Base-by-base conservation (phyloP, 2,888 invertebrate genomes). In the Dryobota labecula region DNA sequence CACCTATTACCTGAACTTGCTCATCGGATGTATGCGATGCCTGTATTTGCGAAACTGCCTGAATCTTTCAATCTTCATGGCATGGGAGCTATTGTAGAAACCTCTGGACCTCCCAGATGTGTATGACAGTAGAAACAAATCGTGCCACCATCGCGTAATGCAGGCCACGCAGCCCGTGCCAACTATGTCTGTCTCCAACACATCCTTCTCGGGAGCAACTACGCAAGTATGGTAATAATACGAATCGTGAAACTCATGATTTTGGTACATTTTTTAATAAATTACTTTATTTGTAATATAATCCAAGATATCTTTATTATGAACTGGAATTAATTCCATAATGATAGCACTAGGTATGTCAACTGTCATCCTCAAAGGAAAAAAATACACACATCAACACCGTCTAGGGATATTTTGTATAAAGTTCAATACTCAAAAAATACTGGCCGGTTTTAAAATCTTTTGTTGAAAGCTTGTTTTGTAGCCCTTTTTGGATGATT, bases 1-100 rank as follows among this genome's bases (percentile, higher is more conserved):
- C n/a, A n/a, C n/a, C n/a, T 36, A 43, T 72, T 71, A 82, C 82
- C 64, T 74, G 53, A 82, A 82, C 54, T 80, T 84, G 62, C 82
- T 83, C 74, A 83, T 64, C 11, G 82, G 84, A 73, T 83, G 82
- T 43, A 83, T 83, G 11, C 84, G 81, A 30, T 49, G 24, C 11
- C 27, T 72, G 51, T 75, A 84, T 56, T 75, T 84, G 11, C 83
- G 65, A 15, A 56, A 83, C 57, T 83, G 83, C 36, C 73, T 68
- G 24, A 81, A 70, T 38, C 84, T 77, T n/a, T 81, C 84, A 6
- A 81, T 71, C 41, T 73, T 75, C 81, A 81, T 75, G 24, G 81
- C 74, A 54, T 83, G 75, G 20, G 84, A 73, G 61, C 84, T 83
- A n/a, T 58, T 70, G 43, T 73, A 83, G 53, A 83, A 73, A 6